A percentile compares a stretch with the other conserved stretches of the same genome.
These are phyloP conservation scores for Biston betularia DNA, from an alignment of 2,888 invertebrate species.

Conservation along the genomic window DNA sequence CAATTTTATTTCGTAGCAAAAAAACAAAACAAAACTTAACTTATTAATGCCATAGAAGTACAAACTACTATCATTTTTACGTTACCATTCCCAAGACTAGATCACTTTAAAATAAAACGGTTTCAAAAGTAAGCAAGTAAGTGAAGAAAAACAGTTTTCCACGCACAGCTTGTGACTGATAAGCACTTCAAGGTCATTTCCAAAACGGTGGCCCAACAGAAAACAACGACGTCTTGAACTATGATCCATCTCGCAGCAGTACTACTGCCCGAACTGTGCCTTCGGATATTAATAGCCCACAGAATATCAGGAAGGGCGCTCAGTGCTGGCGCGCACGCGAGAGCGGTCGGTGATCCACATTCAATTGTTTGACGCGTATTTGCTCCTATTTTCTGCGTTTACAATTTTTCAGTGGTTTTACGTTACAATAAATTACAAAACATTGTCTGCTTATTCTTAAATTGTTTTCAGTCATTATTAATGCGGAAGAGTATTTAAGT, in stretches of 20 bases:
- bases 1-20: too few species aligned
- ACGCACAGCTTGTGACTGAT: neutral
- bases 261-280: slow-evolving; percentile 14
- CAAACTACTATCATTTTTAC: too few species aligned
- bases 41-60: too few species aligned
- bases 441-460: neutral
- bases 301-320: slow-evolving; percentile 21
- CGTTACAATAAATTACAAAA: neutral
- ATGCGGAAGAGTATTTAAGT: neutral
- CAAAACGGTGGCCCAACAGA: slow-evolving; percentile 1
- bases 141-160: too few species aligned
- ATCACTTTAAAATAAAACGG: too few species aligned
- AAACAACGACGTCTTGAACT: slow-evolving; percentile 9
- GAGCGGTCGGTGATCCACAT: neutral
- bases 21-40: too few species aligned
- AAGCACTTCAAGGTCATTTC: slow-evolving; percentile 8
- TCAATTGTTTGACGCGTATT: neutral
- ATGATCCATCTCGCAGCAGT: slow-evolving; percentile 13
- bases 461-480: neutral
- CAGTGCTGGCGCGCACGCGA: neutral
- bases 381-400: neutral
- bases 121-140: too few species aligned
- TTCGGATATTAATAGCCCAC: slow-evolving; percentile 25
- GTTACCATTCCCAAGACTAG: too few species aligned
- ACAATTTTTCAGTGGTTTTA: slow-evolving; percentile 4